Evolutionary conservation across 2,113 vertebrate genomes (phyloP).

Genomic region (Strigops habroptila): DNA sequence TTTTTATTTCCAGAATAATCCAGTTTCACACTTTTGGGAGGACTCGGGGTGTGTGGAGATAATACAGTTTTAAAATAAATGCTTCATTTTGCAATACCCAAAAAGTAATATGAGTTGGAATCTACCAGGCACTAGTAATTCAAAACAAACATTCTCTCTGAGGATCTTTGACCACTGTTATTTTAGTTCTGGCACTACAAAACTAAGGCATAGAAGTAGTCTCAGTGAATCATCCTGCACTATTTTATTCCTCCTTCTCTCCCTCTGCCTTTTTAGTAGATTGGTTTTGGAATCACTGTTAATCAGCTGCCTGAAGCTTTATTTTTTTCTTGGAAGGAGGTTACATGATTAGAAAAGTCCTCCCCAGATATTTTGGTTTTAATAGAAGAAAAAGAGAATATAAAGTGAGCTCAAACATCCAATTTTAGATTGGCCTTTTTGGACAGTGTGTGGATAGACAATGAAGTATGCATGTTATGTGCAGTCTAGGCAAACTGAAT

Average conservation of each 20-base stretch:
- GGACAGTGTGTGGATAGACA: background rate
- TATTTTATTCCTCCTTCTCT: background rate
- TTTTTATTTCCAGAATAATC: background rate
- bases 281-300: background rate
- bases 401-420: background rate
- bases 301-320: background rate
- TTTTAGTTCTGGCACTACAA: background rate
- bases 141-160: slow-evolving; percentile 24
- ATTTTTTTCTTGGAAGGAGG: background rate
- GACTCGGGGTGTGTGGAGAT: background rate
- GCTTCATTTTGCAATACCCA: slow-evolving; percentile 5
- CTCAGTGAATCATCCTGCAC: background rate
- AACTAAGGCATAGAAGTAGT: slow-evolving; percentile 3
- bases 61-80: slow-evolving; percentile 13
- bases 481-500: background rate
- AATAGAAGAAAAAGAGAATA: background rate
- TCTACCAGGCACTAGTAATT: background rate
- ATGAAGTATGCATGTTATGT: background rate
- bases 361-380: background rate
- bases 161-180: slow-evolving; percentile 3
- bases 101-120: slow-evolving; percentile 21
- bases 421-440: background rate
- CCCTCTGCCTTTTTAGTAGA: background rate
- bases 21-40: background rate
- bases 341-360: background rate